phyloP scores from a whole-genome alignment of 2,797 vertebrate species.

The Enteromius argenteus region DNA sequence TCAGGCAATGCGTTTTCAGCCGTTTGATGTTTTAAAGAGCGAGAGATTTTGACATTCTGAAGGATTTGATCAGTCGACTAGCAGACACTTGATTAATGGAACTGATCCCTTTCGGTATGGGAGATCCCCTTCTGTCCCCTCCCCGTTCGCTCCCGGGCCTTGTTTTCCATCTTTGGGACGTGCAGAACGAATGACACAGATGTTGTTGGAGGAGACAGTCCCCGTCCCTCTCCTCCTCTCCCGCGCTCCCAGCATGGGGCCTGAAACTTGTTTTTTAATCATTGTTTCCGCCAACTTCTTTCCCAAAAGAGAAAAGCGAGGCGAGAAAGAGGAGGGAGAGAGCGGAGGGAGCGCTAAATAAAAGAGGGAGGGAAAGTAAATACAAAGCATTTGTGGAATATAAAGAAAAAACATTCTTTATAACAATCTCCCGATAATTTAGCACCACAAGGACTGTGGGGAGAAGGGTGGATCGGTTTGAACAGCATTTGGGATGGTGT shows the following conservation, averaged over 20 bases:
- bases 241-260: constrained; percentile 83
- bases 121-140: constrained; percentile 63
- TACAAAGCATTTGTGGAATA: constrained; percentile 72
- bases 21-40: constrained; percentile 50
- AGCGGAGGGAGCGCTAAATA: constrained; percentile 66
- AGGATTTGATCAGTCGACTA: constrained; percentile 62
- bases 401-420: constrained; percentile 74
- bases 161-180: constrained; percentile 68
- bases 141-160: constrained; percentile 60
- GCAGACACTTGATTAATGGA: constrained; percentile 73
- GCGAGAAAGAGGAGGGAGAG: constrained; percentile 57
- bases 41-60: constrained; percentile 39
- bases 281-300: constrained; percentile 75
- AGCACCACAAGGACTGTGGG: constrained; percentile 63
- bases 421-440: constrained; percentile 76
- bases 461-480: constrained; percentile 56
- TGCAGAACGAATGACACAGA: constrained; percentile 82
- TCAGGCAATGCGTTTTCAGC: constrained; percentile 21
- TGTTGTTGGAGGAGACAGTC: constrained; percentile 82
- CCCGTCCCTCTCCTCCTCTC: constrained; percentile 75
- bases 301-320: constrained; percentile 68
- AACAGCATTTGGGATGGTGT: constrained; percentile 46
- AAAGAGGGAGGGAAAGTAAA: constrained; percentile 64
- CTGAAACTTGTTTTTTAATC: constrained; percentile 84
- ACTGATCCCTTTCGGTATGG: constrained; percentile 67